Evolutionary conservation across 2,888 invertebrate species (phyloP), one percentile per base, ranked within the genome.

Genomic region (Dendrolimus pini): DNA sequence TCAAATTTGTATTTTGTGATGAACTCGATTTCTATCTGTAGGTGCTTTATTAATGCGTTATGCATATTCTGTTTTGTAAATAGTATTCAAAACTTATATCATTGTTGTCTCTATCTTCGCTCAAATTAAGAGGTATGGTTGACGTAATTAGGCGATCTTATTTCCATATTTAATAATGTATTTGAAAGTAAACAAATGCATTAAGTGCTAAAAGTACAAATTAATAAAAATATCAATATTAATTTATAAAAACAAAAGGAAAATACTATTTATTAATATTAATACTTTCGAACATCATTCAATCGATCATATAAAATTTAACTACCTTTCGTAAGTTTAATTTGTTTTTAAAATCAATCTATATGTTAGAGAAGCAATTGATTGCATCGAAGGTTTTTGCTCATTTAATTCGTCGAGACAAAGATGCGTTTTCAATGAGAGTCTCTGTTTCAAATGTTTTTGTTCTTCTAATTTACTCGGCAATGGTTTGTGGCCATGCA

Each of bases 401-500:
- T 66, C 66, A 66, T 71, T 75, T 69, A 64, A 74, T 72, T 71
- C 70, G 62, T 58, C 59, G 65, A 65, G 71, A 78, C 78, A 67
- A 77, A 77, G 75, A 82, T 59, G 63, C 65, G 70, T 74, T 74
- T 78, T 80, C 74, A 82, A 82, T 82, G 79, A 77, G 68, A 70
- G 71, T 62, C 67, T 61, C 69, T 68, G 66, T 71, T 67, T 68
- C 71, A 67, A 63, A 68, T 65, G 75, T 79, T 84, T 85, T 84
- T 83, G 78, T 82, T 74, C 74, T 65, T 73, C 80, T 82, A 85
- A 88, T 86, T 85, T 83, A 82, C 80, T 73, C 71, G 70, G 75
- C 77, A 81, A 84, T 82, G 79, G 80, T 69, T 71, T 65, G 72
- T 77, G 78, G 80, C 73, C 82, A 89, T 89, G 82, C 83, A 89